A percentile compares a stretch with the other conserved stretches of the same genome.
Evolutionary conservation across 2,113 vertebrate genomes (phyloP).

Genomic region (Dascyllus trimaculatus): DNA sequence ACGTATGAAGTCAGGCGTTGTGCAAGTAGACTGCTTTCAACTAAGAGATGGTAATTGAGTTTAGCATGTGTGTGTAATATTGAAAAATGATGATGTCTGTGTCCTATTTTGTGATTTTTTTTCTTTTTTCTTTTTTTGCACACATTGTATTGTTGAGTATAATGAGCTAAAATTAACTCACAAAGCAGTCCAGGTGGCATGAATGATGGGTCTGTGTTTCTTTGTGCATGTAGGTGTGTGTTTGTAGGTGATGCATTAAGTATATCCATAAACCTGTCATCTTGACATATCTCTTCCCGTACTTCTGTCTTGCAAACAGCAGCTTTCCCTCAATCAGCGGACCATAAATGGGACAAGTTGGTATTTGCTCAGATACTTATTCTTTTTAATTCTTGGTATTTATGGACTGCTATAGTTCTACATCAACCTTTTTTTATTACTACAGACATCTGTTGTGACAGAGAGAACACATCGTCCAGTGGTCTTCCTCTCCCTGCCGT

Average conservation of each 20-base stretch:
- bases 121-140: not conserved
- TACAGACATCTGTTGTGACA: conserved; percentile 45
- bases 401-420: not conserved
- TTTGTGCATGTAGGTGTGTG: conserved; percentile 49
- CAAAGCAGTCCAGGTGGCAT: conserved; percentile 27
- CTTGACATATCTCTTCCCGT: conserved; percentile 21
- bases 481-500: conserved; percentile 5
- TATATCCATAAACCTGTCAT: conserved; percentile 58
- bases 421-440: conserved; percentile 9
- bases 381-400: not conserved
- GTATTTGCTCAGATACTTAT: conserved; percentile 13
- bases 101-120: conserved; percentile 38
- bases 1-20: conserved; percentile 31
- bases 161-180: conserved; percentile 64
- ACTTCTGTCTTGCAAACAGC: conserved; percentile 18
- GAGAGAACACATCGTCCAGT: conserved; percentile 20
- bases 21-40: conserved; percentile 42
- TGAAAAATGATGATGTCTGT: conserved; percentile 60
- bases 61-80: conserved; percentile 55
- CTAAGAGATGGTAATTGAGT: conserved; percentile 61
- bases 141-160: conserved; percentile 42
- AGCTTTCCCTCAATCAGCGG: conserved; percentile 24
- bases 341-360: conserved; percentile 19
- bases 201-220: conserved; percentile 49
- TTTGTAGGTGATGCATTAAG: conserved; percentile 44